Conservation (phyloP, 35 echinoderm and acorn worm species). For the Chiridota heheva region DNA sequence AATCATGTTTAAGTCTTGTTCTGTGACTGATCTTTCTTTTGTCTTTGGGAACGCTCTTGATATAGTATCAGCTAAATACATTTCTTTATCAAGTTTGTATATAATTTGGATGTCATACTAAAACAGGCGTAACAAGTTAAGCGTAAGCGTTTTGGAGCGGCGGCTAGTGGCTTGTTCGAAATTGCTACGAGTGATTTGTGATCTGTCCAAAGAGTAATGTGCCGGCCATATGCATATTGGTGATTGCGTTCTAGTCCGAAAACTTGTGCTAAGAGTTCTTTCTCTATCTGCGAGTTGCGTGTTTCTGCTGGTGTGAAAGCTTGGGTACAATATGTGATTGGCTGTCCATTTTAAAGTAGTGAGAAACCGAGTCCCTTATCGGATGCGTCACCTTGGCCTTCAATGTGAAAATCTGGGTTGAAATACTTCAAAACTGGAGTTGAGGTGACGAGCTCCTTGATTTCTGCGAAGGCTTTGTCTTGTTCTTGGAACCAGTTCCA, state of each 20-base stretch:
- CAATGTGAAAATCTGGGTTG: neutral
- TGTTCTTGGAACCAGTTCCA: conserved; percentile 24
- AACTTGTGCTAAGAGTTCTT: conserved; percentile 65
- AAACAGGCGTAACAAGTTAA: neutral
- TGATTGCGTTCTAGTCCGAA: conserved; percentile 73
- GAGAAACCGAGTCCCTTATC: conserved; percentile 12
- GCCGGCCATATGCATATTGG: conserved; percentile 54
- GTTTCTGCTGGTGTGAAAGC: conserved; percentile 69
- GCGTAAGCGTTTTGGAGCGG: conserved; percentile 60
- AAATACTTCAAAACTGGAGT: conserved; percentile 31
- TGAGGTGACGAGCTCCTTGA: conserved; percentile 14
- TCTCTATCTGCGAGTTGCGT: conserved; percentile 33
- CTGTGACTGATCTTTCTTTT: neutral
- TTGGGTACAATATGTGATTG: conserved; percentile 10
- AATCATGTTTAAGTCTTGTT: conserved; percentile 4
- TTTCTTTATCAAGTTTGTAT: conserved; percentile 58
- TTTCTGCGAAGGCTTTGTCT: conserved; percentile 20
- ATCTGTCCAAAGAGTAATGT: conserved; percentile 57
- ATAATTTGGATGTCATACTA: conserved; percentile 51
- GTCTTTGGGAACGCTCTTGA: conserved; percentile 36
- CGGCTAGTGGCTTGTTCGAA: conserved; percentile 41
- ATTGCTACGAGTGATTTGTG: conserved; percentile 74
- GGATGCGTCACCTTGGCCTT: conserved; percentile 31
- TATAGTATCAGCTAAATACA: conserved; percentile 61
- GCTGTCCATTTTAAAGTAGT: conserved; percentile 11